These are phyloP conservation scores for Ischnus inquisitorius DNA, from an alignment of 2,888 invertebrate genomes.

Conservation along the genomic window DNA sequence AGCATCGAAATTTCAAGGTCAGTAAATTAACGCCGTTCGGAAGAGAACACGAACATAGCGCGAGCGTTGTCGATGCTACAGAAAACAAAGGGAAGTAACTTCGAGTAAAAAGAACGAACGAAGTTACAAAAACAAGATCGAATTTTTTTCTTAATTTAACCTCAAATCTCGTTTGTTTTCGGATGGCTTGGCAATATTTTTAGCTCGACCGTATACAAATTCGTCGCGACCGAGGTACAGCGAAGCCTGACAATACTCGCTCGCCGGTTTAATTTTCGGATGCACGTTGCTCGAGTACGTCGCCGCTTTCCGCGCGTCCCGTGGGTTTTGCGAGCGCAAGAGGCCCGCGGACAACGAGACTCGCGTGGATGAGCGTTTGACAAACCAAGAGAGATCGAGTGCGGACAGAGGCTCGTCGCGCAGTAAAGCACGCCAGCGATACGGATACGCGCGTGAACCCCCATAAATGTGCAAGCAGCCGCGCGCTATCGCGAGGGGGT, in stretches of 20 bases:
- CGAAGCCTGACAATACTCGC: constrained; percentile 40
- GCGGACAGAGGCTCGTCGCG: background rate
- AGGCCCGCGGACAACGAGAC: background rate
- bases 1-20: no score
- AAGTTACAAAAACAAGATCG: background rate
- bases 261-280: constrained; percentile 34
- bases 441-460: constrained; percentile 36
- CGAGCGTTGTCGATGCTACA: background rate
- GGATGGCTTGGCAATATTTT: constrained; percentile 37
- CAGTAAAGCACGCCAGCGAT: constrained; percentile 26
- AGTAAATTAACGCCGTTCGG: no score
- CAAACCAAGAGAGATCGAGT: constrained; percentile 46
- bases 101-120: background rate
- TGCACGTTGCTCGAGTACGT: background rate
- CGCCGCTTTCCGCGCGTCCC: background rate
- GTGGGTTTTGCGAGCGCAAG: background rate
- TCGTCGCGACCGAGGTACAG: background rate
- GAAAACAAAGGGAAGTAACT: background rate
- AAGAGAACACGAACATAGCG: no score
- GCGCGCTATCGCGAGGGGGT: constrained; percentile 18
- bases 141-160: constrained; percentile 1
- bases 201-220: constrained; percentile 19
- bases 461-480: background rate
- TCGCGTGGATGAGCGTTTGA: constrained; percentile 51
- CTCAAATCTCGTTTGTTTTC: constrained; percentile 20